Conservation (phyloP, 1,140 invertebrate species). For the Drosophila jambulina region DNA sequence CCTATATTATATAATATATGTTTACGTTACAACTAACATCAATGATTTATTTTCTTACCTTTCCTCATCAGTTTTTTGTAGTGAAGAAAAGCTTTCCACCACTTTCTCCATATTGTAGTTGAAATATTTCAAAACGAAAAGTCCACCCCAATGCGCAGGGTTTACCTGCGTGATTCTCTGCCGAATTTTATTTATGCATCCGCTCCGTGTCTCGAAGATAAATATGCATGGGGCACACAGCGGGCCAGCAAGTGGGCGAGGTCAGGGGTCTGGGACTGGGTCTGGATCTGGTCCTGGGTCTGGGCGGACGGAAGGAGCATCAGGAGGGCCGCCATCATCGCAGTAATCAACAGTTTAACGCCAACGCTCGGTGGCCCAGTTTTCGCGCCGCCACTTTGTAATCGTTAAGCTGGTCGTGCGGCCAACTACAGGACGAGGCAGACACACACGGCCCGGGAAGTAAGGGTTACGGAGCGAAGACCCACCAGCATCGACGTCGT, state of each 20-base stretch:
- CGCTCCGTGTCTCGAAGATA: constrained; percentile 10
- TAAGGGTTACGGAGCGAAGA: constrained; percentile 6
- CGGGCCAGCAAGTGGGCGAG: not conserved
- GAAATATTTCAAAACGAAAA: not conserved
- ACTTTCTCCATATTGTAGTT: not conserved
- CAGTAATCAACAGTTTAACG: constrained; percentile 69
- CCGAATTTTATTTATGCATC: constrained; percentile 25
- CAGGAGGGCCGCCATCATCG: constrained; percentile 52
- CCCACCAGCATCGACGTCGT: constrained; percentile 27
- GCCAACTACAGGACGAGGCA: constrained; percentile 15
- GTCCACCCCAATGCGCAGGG: not conserved
- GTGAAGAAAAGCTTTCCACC: not conserved
- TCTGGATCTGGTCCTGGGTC: not conserved
- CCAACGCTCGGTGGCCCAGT: constrained; percentile 48
- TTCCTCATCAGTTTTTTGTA: not conserved
- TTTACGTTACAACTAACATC: not conserved
- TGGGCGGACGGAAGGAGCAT: constrained; percentile 3
- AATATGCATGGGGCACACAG: not conserved
- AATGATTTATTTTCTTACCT: not conserved
- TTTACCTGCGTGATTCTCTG: not conserved
- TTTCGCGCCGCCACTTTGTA: constrained; percentile 69
- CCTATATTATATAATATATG: not conserved
- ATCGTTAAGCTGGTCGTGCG: constrained; percentile 55
- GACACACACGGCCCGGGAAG: not conserved
- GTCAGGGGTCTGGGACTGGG: not conserved